phyloP scores from a whole-genome alignment of 1,140 invertebrate species.

The Matsumurasca onukii region DNA sequence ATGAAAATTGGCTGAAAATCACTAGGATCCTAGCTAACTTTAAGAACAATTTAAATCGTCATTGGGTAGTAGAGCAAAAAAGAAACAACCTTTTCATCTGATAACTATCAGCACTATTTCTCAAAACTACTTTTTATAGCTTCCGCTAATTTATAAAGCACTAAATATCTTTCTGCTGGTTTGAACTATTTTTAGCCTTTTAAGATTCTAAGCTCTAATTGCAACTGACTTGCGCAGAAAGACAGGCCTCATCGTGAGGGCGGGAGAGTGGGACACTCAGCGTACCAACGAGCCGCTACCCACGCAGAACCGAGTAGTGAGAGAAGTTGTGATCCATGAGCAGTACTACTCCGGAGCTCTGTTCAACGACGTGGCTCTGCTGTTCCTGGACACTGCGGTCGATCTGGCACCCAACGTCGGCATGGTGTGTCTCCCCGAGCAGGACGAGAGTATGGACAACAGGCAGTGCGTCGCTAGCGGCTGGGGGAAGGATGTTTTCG shows the following conservation, averaged over 20 bases:
- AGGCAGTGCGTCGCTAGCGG: slow-evolving; percentile 63
- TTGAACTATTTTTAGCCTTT: too few species aligned
- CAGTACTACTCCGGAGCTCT: slow-evolving; percentile 55
- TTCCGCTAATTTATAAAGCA: too few species aligned
- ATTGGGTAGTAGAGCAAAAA: too few species aligned
- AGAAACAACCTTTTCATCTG: too few species aligned
- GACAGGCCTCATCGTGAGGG: slow-evolving; percentile 38
- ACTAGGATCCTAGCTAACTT: too few species aligned
- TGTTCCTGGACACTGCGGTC: slow-evolving; percentile 59
- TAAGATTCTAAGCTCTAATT: too few species aligned
- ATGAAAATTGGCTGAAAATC: too few species aligned
- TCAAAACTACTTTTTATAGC: too few species aligned
- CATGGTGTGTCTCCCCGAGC: slow-evolving; percentile 3
- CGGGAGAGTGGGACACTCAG: slow-evolving; percentile 67
- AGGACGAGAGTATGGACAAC: slow-evolving; percentile 16
- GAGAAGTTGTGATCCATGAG: slow-evolving; percentile 54
- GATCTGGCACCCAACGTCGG: slow-evolving; percentile 44
- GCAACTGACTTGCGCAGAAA: neutral
- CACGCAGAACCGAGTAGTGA: slow-evolving; percentile 68
- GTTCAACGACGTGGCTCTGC: slow-evolving; percentile 67
- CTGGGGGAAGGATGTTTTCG: slow-evolving; percentile 71
- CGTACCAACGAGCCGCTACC: slow-evolving; percentile 66
- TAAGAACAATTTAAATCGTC: too few species aligned
- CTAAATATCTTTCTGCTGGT: too few species aligned
- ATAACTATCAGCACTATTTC: too few species aligned